phyloP scores from a whole-genome alignment of 1,140 invertebrate species.

The Drosophila hydei region DNA sequence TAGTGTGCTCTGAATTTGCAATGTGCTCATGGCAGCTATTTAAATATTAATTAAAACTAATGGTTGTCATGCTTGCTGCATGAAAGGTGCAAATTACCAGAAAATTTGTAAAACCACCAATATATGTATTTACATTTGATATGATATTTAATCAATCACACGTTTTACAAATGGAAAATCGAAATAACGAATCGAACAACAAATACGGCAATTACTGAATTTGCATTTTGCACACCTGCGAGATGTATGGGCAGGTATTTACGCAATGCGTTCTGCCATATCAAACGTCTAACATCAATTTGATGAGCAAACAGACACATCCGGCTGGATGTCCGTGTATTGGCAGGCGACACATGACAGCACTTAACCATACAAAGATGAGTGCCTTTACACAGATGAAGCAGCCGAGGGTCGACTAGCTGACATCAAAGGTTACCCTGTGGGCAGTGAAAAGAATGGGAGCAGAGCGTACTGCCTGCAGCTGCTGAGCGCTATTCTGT shows the following conservation, averaged over 20 bases:
- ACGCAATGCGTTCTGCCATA: constrained; percentile 12
- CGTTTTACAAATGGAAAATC: constrained; percentile 4
- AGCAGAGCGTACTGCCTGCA: not conserved
- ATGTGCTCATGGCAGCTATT: constrained; percentile 26
- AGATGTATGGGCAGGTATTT: constrained; percentile 5
- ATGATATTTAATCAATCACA: constrained; percentile 17
- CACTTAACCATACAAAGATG: constrained; percentile 58
- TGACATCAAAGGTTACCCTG: not conserved
- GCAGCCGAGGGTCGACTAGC: not conserved
- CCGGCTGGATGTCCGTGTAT: constrained; percentile 7
- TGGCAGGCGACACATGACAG: constrained; percentile 55
- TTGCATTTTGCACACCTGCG: constrained; percentile 46
- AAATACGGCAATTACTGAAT: constrained; percentile 50
- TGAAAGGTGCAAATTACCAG: constrained; percentile 7
- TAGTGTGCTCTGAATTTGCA: constrained; percentile 27
- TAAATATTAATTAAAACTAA: constrained; percentile 65
- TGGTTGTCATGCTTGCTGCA: constrained; percentile 21
- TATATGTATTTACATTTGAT: not conserved
- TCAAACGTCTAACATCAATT: constrained; percentile 52
- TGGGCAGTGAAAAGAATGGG: not conserved
- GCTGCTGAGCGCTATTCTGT: no score
- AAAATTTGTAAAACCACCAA: not conserved
- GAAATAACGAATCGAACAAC: not conserved
- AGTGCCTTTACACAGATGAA: constrained; percentile 8
- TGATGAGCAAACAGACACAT: constrained; percentile 42